These are phyloP conservation scores for Hofmannophila pseudospretella DNA, from an alignment of 2,888 invertebrate genomes.

Conservation along the genomic window DNA sequence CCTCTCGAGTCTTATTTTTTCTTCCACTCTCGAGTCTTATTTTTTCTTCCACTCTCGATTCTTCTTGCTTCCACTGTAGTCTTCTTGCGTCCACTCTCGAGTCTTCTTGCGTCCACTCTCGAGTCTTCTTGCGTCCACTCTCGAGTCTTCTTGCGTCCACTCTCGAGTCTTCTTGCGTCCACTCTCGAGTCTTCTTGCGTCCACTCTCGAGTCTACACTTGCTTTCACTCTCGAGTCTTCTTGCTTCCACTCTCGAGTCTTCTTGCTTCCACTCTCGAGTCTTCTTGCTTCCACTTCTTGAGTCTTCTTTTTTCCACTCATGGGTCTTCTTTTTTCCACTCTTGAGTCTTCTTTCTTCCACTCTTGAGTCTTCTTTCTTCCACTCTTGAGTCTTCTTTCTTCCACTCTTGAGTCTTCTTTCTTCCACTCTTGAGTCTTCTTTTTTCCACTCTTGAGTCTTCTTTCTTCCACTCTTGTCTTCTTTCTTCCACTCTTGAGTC, in stretches of 20 bases:
- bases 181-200: background rate
- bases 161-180: conserved; percentile 11
- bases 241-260: background rate
- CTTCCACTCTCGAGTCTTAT: conserved; percentile 5
- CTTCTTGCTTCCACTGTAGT: conserved; percentile 10
- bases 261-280: background rate
- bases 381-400: background rate
- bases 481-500: no score
- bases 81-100: conserved; percentile 6
- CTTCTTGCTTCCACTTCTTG: background rate
- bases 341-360: background rate
- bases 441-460: background rate
- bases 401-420: conserved; percentile 3
- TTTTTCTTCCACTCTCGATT: conserved; percentile 4
- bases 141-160: background rate
- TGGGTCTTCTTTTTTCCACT: background rate
- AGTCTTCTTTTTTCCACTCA: background rate
- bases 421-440: background rate
- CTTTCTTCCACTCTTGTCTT: no score
- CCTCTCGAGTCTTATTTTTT: conserved; percentile 4
- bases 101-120: conserved; percentile 5
- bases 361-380: background rate
- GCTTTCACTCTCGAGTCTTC: background rate
- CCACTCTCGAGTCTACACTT: background rate
- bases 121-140: background rate